Conservation (phyloP, 2,113 vertebrate species). For the Trogon melanurus region DNA sequence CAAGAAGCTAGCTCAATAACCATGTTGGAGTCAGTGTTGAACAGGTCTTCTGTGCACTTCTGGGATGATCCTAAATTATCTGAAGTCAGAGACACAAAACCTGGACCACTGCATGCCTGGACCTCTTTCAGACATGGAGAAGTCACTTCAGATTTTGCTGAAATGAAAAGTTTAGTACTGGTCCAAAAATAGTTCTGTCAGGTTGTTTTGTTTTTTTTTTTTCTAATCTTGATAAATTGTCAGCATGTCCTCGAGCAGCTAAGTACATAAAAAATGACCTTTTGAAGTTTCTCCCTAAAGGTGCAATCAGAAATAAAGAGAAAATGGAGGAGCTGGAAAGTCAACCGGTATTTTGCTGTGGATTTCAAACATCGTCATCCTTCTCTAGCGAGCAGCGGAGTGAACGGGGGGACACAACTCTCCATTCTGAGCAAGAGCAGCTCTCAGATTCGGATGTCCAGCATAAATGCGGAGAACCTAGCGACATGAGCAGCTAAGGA, state of each 20-base stretch:
- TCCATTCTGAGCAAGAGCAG: conserved; percentile 99
- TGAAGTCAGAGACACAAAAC: not conserved
- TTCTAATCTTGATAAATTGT: conserved; percentile 58
- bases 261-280: conserved; percentile 87
- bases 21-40: not conserved
- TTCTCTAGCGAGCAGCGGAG: conserved; percentile 97
- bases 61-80: not conserved
- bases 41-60: not conserved
- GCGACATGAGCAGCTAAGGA: conserved; percentile 85
- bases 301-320: conserved; percentile 99
- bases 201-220: not conserved
- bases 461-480: conserved; percentile 93
- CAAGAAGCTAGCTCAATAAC: not conserved
- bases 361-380: conserved; percentile 99
- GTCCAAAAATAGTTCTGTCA: not conserved
- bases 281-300: conserved; percentile 93
- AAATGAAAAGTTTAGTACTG: not conserved
- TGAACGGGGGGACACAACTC: conserved; percentile 97
- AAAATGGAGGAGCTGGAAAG: conserved; percentile 99
- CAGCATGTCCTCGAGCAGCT: conserved; percentile 79
- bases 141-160: not conserved
- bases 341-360: conserved; percentile 99
- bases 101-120: not conserved
- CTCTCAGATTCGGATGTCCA: conserved; percentile 98
- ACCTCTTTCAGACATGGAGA: not conserved